Evolutionary conservation across 2,113 vertebrate genomes (phyloP).

Genomic region (Chaetorhynchus papuensis): DNA sequence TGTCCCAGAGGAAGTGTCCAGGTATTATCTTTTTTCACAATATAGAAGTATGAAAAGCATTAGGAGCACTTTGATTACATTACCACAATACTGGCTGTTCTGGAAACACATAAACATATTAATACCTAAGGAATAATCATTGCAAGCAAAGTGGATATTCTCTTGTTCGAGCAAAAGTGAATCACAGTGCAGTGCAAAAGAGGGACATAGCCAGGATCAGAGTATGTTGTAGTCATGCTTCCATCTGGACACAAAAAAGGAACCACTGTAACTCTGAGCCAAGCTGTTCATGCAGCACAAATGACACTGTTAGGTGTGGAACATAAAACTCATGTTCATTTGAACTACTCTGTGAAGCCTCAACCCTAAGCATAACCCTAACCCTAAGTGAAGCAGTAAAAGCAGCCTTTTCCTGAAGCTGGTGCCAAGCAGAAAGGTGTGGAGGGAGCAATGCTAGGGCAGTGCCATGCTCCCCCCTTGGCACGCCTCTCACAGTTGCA

Average conservation of each 20-base stretch:
- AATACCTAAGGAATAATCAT: neutral
- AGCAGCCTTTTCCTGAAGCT: neutral
- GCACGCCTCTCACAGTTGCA: neutral
- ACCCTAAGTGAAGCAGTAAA: neutral
- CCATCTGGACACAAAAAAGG: neutral
- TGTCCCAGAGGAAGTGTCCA: neutral
- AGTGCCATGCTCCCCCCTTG: fast-evolving
- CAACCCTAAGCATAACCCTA: neutral
- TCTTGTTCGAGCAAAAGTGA: neutral
- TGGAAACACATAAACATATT: neutral
- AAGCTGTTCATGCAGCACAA: neutral
- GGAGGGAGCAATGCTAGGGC: neutral
- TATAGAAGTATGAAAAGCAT: neutral
- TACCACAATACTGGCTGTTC: neutral
- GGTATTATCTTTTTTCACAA: neutral
- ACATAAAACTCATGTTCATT: neutral
- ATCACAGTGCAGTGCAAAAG: neutral
- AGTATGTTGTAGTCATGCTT: neutral
- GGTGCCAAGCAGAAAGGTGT: neutral
- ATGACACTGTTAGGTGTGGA: fast-evolving
- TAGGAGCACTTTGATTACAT: neutral
- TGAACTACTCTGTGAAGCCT: neutral
- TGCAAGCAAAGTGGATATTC: neutral
- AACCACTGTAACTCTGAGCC: neutral
- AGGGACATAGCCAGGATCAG: neutral